Percentiles rank a stretch among this genome's conserved stretches.
phyloP scores from a whole-genome alignment of 35 echinoderm and acorn worm species.

The Holothuria glaberrima region DNA sequence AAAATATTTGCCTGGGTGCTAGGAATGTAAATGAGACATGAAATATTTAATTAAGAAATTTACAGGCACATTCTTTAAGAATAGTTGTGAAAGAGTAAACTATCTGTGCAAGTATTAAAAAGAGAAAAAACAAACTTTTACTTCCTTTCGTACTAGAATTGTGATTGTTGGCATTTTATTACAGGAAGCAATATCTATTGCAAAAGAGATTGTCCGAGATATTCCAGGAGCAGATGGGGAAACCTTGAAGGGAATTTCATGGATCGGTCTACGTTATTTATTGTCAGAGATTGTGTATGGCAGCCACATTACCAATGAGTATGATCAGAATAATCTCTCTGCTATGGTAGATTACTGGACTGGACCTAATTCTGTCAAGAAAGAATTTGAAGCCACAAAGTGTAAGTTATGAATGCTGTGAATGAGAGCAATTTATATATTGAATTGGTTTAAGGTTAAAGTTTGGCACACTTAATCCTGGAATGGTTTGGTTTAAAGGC shows the following conservation, averaged over 20 bases:
- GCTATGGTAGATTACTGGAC: conserved; percentile 99
- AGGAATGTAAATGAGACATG: no score
- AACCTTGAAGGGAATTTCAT: conserved; percentile 84
- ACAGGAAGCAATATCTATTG: conserved; percentile 80
- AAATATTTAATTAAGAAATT: no score
- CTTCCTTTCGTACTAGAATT: neutral
- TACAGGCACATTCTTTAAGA: no score
- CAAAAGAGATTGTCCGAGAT: conserved; percentile 75
- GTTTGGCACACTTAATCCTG: neutral
- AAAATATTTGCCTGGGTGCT: no score
- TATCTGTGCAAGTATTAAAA: neutral
- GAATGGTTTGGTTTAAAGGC: no score
- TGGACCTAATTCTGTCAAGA: conserved; percentile 94
- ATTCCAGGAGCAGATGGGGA: conserved; percentile 68
- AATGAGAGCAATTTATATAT: no score
- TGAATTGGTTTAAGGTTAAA: neutral
- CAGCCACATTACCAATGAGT: conserved; percentile 86
- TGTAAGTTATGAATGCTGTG: conserved; percentile 55
- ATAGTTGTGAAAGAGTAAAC: no score
- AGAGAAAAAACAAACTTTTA: neutral
- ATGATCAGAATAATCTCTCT: conserved; percentile 85
- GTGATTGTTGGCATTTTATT: neutral
- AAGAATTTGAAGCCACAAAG: conserved; percentile 92
- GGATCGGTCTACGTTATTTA: conserved; percentile 90
- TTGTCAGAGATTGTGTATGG: conserved; percentile 97